These are phyloP conservation scores for Osmerus mordax DNA, from an alignment of 2,113 vertebrate species.

Conservation along the genomic window DNA sequence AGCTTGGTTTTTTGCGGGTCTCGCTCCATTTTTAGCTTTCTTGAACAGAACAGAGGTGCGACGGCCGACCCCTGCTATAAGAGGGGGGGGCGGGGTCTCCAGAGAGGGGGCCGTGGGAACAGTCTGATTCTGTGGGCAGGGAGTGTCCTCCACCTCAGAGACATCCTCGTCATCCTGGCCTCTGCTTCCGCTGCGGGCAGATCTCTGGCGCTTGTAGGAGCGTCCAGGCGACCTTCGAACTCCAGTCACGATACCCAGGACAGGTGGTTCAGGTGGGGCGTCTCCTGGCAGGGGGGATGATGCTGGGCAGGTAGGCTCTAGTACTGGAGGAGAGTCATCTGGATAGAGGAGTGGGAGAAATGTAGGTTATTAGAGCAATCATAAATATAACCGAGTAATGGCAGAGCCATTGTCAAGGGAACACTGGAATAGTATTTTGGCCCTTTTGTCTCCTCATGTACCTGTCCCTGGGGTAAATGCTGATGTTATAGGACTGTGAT, in stretches of 20 bases:
- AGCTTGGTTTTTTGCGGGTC: conserved; percentile 73
- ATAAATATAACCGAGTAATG: not conserved
- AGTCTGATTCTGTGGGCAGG: conserved; percentile 66
- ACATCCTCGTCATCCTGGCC: conserved; percentile 72
- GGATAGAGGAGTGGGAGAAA: conserved; percentile 39
- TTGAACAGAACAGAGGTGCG: conserved; percentile 89
- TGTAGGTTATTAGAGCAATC: not conserved
- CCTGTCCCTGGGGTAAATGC: conserved; percentile 50
- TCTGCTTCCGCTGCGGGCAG: conserved; percentile 74
- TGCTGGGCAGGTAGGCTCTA: conserved; percentile 86
- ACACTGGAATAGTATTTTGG: no score
- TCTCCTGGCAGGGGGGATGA: conserved; percentile 86
- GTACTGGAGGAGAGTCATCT: conserved; percentile 86
- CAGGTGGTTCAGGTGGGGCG: conserved; percentile 84
- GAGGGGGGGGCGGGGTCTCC: conserved; percentile 58
- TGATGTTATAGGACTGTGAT: conserved; percentile 43
- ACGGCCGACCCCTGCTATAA: conserved; percentile 78
- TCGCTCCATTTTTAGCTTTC: conserved; percentile 89
- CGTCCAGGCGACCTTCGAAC: conserved; percentile 76
- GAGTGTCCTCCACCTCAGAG: conserved; percentile 66
- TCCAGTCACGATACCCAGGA: conserved; percentile 81
- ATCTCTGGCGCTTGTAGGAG: conserved; percentile 76
- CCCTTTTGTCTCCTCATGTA: conserved; percentile 10
- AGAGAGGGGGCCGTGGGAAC: conserved; percentile 73
- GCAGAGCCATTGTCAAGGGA: no score